phyloP scores from a whole-genome alignment of 2,888 invertebrate species.

The Ormyrus pomaceus region DNA sequence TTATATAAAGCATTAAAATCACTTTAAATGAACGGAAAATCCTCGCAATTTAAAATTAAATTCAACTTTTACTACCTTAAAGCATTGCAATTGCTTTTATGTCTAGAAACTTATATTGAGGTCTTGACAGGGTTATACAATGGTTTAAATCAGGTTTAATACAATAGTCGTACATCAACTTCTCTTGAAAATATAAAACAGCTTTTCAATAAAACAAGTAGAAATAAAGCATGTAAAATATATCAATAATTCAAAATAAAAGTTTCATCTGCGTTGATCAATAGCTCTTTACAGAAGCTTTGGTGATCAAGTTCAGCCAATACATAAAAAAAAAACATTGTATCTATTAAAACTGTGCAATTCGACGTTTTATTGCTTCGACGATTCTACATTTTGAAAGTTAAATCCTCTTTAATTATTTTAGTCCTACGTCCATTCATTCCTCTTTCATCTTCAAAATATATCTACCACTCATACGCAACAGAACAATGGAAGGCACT shows the following conservation, averaged over 20 bases:
- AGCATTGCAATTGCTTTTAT: neutral
- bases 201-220: no score
- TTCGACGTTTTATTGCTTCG: neutral
- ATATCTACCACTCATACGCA: constrained; percentile 10
- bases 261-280: no score
- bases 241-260: no score
- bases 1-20: no score
- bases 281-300: no score
- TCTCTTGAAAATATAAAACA: constrained; percentile 16
- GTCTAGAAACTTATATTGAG: neutral
- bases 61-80: neutral
- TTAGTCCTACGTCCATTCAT: constrained; percentile 25
- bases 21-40: no score
- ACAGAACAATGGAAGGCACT: constrained; percentile 58
- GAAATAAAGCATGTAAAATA: no score
- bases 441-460: constrained; percentile 1
- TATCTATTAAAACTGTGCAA: constrained; percentile 19
- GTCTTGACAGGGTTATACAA: neutral
- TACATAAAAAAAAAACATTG: constrained; percentile 16
- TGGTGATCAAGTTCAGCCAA: neutral
- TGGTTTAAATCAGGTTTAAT: no score
- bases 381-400: constrained; percentile 13
- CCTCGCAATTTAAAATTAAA: neutral
- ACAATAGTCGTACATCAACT: no score
- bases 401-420: constrained; percentile 25